Evolutionary conservation across 2,888 invertebrate species (phyloP).

Genomic region (Sycophila texana): DNA sequence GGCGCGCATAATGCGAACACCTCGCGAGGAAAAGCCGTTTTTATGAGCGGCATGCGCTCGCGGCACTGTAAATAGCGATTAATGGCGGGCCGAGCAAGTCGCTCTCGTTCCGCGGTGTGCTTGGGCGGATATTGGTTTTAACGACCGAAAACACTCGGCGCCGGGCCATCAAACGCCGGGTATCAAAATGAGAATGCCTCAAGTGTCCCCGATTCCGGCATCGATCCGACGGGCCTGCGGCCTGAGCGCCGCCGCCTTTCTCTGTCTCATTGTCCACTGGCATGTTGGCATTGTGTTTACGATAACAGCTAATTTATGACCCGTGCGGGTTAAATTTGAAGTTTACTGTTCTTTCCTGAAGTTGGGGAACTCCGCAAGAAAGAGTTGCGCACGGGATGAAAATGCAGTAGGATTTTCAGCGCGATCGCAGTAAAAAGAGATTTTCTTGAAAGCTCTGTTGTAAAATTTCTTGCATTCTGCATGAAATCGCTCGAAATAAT

Average conservation of each 20-base stretch:
- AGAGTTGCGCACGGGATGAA: no score
- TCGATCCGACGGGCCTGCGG: background rate
- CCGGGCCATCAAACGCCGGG: background rate
- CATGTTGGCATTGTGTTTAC: background rate
- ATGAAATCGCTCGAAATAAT: no score
- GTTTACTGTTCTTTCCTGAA: no score
- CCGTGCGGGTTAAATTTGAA: no score
- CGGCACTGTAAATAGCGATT: background rate
- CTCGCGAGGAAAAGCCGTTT: background rate
- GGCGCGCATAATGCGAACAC: background rate
- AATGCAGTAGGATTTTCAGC: no score
- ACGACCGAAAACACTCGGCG: constrained; percentile 21
- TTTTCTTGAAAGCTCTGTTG: no score
- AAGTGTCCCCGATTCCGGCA: constrained; percentile 25
- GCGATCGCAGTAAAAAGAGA: no score
- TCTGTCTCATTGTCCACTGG: background rate
- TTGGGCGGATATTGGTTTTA: constrained; percentile 14
- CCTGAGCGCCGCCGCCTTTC: background rate
- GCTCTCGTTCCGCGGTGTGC: background rate
- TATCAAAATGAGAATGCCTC: constrained; percentile 16
- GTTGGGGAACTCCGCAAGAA: no score
- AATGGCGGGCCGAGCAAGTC: background rate
- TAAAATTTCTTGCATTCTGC: no score
- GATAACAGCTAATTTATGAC: no score
- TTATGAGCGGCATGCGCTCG: background rate